Percentiles rank a stretch among this genome's conserved stretches.
These are phyloP conservation scores for Polietes domitor DNA, from an alignment of 2,888 invertebrate genomes.

Conservation along the genomic window DNA sequence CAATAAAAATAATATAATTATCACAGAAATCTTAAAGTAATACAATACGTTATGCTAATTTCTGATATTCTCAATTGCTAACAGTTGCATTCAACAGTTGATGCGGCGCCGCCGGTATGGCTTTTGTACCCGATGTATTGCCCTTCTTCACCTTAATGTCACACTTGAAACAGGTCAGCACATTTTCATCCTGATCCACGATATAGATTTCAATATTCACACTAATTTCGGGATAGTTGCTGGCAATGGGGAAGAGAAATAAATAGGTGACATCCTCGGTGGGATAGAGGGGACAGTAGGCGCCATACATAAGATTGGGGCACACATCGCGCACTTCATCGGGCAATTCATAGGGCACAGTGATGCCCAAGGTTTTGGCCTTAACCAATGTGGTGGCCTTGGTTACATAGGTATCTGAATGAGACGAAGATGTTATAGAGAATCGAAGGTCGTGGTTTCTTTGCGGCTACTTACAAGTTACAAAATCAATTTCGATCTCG, in stretches of 20 bases:
- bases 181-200: constrained; percentile 73
- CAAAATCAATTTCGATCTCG: constrained; percentile 76
- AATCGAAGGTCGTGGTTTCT: background rate
- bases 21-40: constrained; percentile 20
- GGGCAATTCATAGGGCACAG: constrained; percentile 78
- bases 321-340: constrained; percentile 76
- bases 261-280: constrained; percentile 78
- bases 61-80: background rate
- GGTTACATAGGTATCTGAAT: constrained; percentile 71
- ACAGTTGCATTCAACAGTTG: constrained; percentile 30
- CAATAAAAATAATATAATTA: background rate
- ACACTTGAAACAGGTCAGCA: constrained; percentile 74
- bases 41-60: background rate
- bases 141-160: constrained; percentile 78
- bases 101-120: too few relatives aligned
- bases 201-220: constrained; percentile 77
- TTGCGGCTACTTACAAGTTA: constrained; percentile 68
- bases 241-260: constrained; percentile 76
- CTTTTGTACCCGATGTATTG: background rate
- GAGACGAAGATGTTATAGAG: constrained; percentile 10
- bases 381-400: constrained; percentile 70
- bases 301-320: constrained; percentile 74
- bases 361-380: constrained; percentile 78
- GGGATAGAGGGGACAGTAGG: constrained; percentile 77
- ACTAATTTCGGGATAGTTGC: constrained; percentile 77